Evolutionary conservation across 1,140 invertebrate genomes (phyloP).

Genomic region (Pseudoatta argentina): DNA sequence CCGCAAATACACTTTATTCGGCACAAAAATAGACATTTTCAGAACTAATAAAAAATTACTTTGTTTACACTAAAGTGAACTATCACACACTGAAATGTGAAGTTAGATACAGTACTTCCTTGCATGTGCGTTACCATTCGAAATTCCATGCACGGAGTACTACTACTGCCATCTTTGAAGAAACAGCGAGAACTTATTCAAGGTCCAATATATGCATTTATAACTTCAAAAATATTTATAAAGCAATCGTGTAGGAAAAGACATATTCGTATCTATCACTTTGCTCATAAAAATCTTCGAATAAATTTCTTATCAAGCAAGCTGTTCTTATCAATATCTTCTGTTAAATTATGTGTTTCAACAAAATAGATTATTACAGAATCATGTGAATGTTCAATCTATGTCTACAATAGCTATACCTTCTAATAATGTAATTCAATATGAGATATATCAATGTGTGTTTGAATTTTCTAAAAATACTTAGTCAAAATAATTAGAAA

Average conservation of each 20-base stretch:
- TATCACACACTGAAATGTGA: too few relatives aligned
- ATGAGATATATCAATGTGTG: background rate
- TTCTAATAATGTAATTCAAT: background rate
- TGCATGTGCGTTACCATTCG: too few relatives aligned
- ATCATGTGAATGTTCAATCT: background rate
- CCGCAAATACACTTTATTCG: too few relatives aligned
- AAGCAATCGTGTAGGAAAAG: background rate
- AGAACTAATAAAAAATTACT: too few relatives aligned
- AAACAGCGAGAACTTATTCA: too few relatives aligned
- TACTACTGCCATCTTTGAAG: too few relatives aligned
- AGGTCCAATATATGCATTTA: background rate
- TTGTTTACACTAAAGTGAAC: too few relatives aligned
- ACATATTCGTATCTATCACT: background rate
- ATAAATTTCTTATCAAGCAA: background rate
- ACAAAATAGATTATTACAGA: background rate
- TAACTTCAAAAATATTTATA: background rate
- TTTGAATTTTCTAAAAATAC: background rate
- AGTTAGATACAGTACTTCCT: too few relatives aligned
- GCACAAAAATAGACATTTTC: too few relatives aligned
- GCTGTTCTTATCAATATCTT: background rate
- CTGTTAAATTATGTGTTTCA: background rate
- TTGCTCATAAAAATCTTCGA: background rate
- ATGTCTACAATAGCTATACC: background rate
- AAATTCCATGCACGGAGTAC: too few relatives aligned
- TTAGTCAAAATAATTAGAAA: background rate